These are phyloP conservation scores for Cricetomys ansorgei DNA, from an alignment of 2,113 vertebrate species.

Conservation along the genomic window DNA sequence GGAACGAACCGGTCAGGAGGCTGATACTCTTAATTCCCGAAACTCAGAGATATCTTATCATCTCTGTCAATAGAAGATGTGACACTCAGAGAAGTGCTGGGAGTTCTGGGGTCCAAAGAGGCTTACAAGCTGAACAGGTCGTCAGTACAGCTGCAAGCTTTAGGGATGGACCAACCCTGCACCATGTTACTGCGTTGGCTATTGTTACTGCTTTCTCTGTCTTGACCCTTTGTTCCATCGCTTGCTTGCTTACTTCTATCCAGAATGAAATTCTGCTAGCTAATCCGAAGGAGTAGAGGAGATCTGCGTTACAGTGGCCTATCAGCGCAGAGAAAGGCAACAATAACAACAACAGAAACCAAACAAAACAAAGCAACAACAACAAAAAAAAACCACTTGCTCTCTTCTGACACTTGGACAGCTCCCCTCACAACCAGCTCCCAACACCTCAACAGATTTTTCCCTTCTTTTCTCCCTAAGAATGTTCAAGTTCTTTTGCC, in stretches of 20 bases:
- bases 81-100: not conserved
- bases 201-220: not conserved
- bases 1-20: not conserved
- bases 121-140: not conserved
- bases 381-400: not conserved
- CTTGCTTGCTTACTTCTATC: not conserved
- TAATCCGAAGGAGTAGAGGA: not conserved
- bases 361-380: too few species aligned
- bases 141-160: not conserved
- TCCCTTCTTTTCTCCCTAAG: slow-evolving; percentile 28
- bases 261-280: slow-evolving; percentile 6
- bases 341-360: too few species aligned
- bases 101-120: not conserved
- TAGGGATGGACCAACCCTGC: not conserved
- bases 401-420: not conserved
- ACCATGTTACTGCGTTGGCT: not conserved
- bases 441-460: not conserved
- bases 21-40: not conserved
- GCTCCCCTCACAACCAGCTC: not conserved
- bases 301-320: not conserved
- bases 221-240: not conserved
- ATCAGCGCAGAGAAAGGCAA: not conserved
- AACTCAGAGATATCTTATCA: not conserved
- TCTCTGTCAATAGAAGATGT: not conserved
- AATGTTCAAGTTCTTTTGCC: not conserved